Conservation (phyloP, 2,888 invertebrate species). For the Caenorhabditis japonica region DNA sequence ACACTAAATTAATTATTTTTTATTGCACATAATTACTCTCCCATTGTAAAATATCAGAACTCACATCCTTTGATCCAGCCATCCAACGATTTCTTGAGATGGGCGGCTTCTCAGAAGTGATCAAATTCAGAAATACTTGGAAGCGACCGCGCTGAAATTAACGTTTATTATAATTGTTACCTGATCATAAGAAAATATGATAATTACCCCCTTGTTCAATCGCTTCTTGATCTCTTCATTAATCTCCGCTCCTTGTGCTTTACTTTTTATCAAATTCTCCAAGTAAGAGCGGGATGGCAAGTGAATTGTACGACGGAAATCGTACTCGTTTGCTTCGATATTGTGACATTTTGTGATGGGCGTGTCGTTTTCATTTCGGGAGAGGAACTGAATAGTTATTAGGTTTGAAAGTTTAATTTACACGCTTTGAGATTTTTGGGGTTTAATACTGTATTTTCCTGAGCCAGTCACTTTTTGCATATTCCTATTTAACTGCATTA, state of each 20-base stretch:
- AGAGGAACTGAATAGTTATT: constrained; percentile 57
- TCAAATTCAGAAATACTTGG: constrained; percentile 76
- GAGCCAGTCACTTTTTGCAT: too few species aligned
- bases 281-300: constrained; percentile 55
- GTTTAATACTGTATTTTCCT: too few species aligned
- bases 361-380: constrained; percentile 31
- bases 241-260: constrained; percentile 69
- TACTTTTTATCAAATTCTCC: constrained; percentile 71
- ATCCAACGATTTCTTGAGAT: constrained; percentile 73
- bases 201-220: constrained; percentile 52
- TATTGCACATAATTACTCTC: too few species aligned
- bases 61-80: constrained; percentile 68
- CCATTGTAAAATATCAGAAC: not conserved
- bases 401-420: too few species aligned
- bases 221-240: constrained; percentile 75
- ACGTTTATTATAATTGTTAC: not conserved
- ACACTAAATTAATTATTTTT: constrained; percentile 43
- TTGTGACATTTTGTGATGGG: constrained; percentile 53
- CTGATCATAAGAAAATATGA: not conserved
- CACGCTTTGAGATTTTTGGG: too few species aligned
- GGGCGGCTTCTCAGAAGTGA: constrained; percentile 71
- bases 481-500: too few species aligned
- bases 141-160: constrained; percentile 74
- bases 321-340: constrained; percentile 56
- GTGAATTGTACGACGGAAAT: constrained; percentile 51